phyloP scores from a whole-genome alignment of 2,888 invertebrate species.

The Nomada fabriciana region DNA sequence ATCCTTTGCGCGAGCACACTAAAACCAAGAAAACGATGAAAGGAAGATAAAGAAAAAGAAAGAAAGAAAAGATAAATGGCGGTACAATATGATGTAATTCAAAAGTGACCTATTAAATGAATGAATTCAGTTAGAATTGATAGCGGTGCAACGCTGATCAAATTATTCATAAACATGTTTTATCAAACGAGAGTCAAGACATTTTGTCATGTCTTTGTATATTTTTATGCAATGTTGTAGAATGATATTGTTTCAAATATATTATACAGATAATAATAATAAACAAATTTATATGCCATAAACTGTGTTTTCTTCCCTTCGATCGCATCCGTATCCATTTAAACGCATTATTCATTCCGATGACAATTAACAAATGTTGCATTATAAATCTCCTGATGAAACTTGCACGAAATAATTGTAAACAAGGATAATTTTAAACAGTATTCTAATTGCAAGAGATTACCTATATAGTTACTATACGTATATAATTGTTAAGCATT shows the following conservation, averaged over 20 bases:
- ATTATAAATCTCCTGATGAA: too few species aligned
- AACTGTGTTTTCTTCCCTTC: slow-evolving; percentile 19
- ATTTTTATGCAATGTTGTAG: slow-evolving; percentile 85
- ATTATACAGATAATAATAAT: slow-evolving; percentile 84
- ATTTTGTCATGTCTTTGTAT: slow-evolving; percentile 85
- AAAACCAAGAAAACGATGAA: slow-evolving; percentile 1
- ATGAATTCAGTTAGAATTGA: slow-evolving; percentile 63
- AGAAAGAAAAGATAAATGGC: slow-evolving; percentile 56
- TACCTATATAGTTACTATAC: too few species aligned
- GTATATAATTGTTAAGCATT: too few species aligned
- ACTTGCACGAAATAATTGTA: too few species aligned
- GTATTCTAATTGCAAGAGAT: too few species aligned
- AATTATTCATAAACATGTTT: slow-evolving; percentile 82
- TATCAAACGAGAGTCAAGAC: slow-evolving; percentile 84
- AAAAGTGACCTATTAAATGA: slow-evolving; percentile 66
- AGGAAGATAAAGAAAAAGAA: not conserved
- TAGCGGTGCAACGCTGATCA: slow-evolving; percentile 62
- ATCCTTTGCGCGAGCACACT: slow-evolving; percentile 19
- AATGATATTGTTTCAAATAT: slow-evolving; percentile 85
- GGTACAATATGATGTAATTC: slow-evolving; percentile 49
- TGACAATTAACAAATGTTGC: too few species aligned
- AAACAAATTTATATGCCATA: slow-evolving; percentile 84
- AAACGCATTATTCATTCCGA: too few species aligned
- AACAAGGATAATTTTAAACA: too few species aligned
- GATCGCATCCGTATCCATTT: not conserved